phyloP scores from a whole-genome alignment of 2,797 vertebrate genomes.

The Chanos chanos region DNA sequence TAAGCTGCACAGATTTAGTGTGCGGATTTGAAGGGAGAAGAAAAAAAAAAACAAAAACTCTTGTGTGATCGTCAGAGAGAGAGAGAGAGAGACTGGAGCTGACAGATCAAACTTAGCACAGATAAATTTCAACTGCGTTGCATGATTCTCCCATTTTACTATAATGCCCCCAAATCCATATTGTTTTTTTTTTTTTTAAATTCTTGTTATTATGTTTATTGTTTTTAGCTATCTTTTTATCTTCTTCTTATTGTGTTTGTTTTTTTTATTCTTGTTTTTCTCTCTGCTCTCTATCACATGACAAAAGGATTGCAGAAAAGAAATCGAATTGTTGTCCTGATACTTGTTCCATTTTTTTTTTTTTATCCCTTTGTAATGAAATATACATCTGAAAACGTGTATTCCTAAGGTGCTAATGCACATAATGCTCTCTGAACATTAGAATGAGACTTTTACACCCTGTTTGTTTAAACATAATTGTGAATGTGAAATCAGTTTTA shows the following conservation, averaged over 20 bases:
- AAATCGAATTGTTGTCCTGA: background rate
- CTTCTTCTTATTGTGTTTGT: background rate
- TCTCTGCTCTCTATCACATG: background rate
- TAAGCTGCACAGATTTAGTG: slow-evolving; percentile 32
- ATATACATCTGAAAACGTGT: background rate
- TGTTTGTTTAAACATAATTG: no score
- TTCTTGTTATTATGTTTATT: slow-evolving; percentile 11
- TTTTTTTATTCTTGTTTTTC: slow-evolving; percentile 16
- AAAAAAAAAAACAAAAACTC: slow-evolving; percentile 8
- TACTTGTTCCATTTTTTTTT: background rate
- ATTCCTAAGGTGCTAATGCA: no score
- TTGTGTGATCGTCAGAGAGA: background rate
- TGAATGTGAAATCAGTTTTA: no score
- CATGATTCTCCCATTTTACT: slow-evolving; percentile 31
- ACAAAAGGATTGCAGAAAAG: background rate
- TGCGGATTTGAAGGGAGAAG: background rate
- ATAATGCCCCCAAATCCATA: slow-evolving; percentile 26
- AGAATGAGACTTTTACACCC: no score
- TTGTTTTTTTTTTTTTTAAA: slow-evolving; percentile 29
- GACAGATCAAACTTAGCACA: background rate
- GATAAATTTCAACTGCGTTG: slow-evolving; percentile 32
- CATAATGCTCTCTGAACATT: no score
- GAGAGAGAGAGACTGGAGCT: background rate
- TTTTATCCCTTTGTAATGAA: background rate
- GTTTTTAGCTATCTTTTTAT: slow-evolving; percentile 2